Base-by-base conservation (phyloP, 1,140 invertebrate species). In the Drosophila erecta region DNA sequence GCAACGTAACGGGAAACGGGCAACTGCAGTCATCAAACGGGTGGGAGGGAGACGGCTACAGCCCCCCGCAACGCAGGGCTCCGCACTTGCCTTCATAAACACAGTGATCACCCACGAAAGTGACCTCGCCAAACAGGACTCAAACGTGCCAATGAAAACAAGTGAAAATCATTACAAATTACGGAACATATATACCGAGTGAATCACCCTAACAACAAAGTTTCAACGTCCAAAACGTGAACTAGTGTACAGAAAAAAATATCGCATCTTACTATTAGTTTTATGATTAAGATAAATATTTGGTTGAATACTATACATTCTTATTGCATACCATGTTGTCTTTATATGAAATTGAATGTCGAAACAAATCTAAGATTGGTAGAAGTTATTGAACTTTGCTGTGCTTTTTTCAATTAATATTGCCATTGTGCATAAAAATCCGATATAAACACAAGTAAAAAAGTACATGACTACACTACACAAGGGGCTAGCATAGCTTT, bases 1-100 rank as follows among this genome's bases (percentile, higher is more conserved):
- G 72, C 72, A 75, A 74, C 70, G 70, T 76, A 76, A 76, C 73
- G 73, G 73, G 61, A 75, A 75, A 56, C 71, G 51, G 55, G 40
- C 49, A 49, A 74, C 40, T 74, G 70, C 70, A 73, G 35, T 14
- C 37, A 38, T 38, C 41, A 10, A 76, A 76, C 71, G 51, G 51
- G 62, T 22, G n/a, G 14, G 12, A 37, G 20, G 22, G 30, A 4
- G 22, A 27, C 11, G 49, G 22, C 11, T 33, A 20, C 35, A 71
- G 67, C 67, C 51, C 67, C 65, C 65, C 62, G 24, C 22, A 65
- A 51, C 27, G 35, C n/a, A 66, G 60, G 61, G 35, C 64, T 30
- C 22, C 8, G 50, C 59, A 67, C 27, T 67, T 37, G 46, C 46
- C 50, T 27, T 20, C 64, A 55, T 47, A 40, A 69, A 69, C 43